A percentile compares a stretch with the other conserved stretches of the same genome.
phyloP scores from a whole-genome alignment of 2,797 vertebrate genomes.

The Tragopan temminckii region DNA sequence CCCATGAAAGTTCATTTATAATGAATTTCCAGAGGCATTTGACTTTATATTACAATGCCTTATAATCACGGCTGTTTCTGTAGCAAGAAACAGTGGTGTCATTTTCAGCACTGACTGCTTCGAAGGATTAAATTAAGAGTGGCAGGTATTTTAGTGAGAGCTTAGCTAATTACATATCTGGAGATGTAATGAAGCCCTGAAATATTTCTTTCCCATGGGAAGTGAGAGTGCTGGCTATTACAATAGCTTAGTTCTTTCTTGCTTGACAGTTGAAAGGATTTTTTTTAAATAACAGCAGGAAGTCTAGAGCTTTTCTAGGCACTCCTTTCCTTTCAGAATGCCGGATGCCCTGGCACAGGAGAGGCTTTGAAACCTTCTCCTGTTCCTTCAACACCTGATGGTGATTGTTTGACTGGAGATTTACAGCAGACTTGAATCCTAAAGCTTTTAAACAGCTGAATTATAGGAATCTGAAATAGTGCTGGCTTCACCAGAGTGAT shows the following conservation, averaged over 20 bases:
- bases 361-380: conserved; percentile 61
- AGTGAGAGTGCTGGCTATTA: neutral
- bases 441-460: neutral
- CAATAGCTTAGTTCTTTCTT: conserved; percentile 34
- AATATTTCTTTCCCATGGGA: conserved; percentile 9
- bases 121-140: neutral
- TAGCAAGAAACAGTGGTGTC: neutral
- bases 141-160: neutral
- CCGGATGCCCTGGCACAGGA: conserved; percentile 28
- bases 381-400: conserved; percentile 58
- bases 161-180: neutral
- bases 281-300: conserved; percentile 60
- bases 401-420: conserved; percentile 22
- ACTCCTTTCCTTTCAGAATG: neutral
- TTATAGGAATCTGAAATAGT: neutral
- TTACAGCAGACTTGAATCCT: conserved; percentile 21
- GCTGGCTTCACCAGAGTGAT: neutral
- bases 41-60: neutral
- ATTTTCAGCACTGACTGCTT: neutral
- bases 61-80: neutral
- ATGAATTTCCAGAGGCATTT: neutral
- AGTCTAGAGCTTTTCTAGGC: conserved; percentile 25
- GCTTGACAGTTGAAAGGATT: conserved; percentile 9
- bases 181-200: conserved; percentile 36
- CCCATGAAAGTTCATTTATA: neutral